These are phyloP conservation scores for Hypothenemus hampei DNA, from an alignment of 1,140 invertebrate genomes.

Conservation along the genomic window DNA sequence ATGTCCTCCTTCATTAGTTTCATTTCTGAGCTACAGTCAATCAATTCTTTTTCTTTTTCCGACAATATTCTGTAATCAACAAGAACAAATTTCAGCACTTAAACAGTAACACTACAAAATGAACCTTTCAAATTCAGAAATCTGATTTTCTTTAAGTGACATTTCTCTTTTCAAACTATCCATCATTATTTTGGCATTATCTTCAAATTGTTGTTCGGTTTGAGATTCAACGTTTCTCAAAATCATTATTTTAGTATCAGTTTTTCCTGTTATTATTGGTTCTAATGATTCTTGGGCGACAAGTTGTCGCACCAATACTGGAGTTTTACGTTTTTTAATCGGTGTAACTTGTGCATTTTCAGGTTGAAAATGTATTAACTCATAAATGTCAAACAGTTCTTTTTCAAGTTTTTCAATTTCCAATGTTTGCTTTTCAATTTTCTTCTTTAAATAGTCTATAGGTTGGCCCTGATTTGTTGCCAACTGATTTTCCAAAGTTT, in stretches of 20 bases:
- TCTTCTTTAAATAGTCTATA: constrained; percentile 34
- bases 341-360: neutral
- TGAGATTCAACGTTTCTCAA: constrained; percentile 15
- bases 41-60: neutral
- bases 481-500: constrained; percentile 24
- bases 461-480: constrained; percentile 30
- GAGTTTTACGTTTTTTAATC: neutral
- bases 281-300: constrained; percentile 13
- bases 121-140: constrained; percentile 14
- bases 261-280: neutral
- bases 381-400: constrained; percentile 37
- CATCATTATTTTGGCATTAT: constrained; percentile 35
- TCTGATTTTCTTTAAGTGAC: constrained; percentile 40
- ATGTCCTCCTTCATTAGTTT: neutral
- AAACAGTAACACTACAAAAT: too few relatives aligned
- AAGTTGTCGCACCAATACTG: constrained; percentile 1
- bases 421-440: constrained; percentile 38
- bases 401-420: constrained; percentile 41
- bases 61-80: neutral
- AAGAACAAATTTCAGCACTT: too few relatives aligned
- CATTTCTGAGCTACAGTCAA: neutral
- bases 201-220: constrained; percentile 32
- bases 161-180: constrained; percentile 37
- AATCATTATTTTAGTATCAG: constrained; percentile 4
- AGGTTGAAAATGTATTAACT: constrained; percentile 14